These are phyloP conservation scores for Lasaia peninsularis DNA, from an alignment of 1,140 invertebrate species.

Conservation along the genomic window DNA sequence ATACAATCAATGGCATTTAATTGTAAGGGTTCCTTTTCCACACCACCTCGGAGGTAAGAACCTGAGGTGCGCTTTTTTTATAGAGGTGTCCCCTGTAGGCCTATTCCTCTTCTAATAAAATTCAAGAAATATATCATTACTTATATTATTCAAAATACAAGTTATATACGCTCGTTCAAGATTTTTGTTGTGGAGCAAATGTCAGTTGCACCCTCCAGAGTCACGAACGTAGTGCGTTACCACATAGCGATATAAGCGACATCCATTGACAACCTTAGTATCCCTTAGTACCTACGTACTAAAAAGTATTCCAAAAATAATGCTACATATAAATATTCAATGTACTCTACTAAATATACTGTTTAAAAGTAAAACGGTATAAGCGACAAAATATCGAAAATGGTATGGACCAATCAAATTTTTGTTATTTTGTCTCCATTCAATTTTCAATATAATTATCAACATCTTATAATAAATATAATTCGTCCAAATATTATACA, in stretches of 20 bases:
- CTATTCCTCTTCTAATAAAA: slow-evolving; percentile 53
- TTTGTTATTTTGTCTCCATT: too few species aligned
- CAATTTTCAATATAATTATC: too few species aligned
- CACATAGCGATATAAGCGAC: slow-evolving; percentile 48
- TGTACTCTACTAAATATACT: too few species aligned
- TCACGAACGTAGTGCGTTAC: slow-evolving; percentile 59
- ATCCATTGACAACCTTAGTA: slow-evolving; percentile 43
- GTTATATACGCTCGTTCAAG: background rate
- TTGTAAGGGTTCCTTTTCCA: slow-evolving; percentile 56
- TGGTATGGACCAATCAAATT: too few species aligned
- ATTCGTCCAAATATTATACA: too few species aligned
- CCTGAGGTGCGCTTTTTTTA: slow-evolving; percentile 72
- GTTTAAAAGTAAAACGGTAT: too few species aligned
- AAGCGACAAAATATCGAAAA: too few species aligned
- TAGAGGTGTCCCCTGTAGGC: slow-evolving; percentile 72
- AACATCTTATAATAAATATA: too few species aligned
- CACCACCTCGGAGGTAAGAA: slow-evolving; percentile 72
- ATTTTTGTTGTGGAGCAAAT: slow-evolving; percentile 54
- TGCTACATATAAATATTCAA: too few species aligned
- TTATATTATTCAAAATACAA: slow-evolving; percentile 7
- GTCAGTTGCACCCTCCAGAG: slow-evolving; percentile 70
- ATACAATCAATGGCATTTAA: background rate
- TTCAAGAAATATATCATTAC: background rate
- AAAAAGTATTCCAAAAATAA: background rate
- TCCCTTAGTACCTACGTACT: slow-evolving; percentile 29